phyloP scores from a whole-genome alignment of 1,140 invertebrate species.

The Drosophila biarmipes region DNA sequence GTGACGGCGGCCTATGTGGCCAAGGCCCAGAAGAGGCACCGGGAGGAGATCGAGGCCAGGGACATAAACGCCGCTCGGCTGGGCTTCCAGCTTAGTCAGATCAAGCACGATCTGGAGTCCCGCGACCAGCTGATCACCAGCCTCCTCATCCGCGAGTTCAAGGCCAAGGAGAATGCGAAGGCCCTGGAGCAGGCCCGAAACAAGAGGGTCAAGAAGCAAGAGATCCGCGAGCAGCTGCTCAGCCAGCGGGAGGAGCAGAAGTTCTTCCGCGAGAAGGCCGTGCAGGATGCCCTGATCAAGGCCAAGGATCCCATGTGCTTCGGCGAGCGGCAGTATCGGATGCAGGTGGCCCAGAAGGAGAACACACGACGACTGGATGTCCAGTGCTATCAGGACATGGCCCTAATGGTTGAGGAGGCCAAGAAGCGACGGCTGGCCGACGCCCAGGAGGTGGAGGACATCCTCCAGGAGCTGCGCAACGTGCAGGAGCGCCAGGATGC shows the following conservation, averaged over 20 bases:
- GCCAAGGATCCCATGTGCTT: slow-evolving; percentile 52
- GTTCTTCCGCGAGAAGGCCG: slow-evolving; percentile 36
- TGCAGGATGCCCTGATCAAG: slow-evolving; percentile 5
- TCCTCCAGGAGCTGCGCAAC: slow-evolving; percentile 28
- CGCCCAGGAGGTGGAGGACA: slow-evolving; percentile 35
- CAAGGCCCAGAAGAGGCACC: slow-evolving; percentile 2
- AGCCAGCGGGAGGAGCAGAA: slow-evolving; percentile 51
- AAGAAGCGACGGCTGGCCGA: slow-evolving; percentile 1
- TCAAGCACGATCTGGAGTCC: slow-evolving; percentile 39
- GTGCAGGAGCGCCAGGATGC: slow-evolving; percentile 38
- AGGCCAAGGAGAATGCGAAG: slow-evolving; percentile 40
- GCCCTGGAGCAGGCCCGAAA: slow-evolving; percentile 15
- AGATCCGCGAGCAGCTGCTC: slow-evolving; percentile 51
- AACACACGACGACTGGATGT: slow-evolving; percentile 2
- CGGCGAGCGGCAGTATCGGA: slow-evolving; percentile 54
- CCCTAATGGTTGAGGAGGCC: slow-evolving; percentile 13
- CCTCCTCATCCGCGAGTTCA: slow-evolving; percentile 45
- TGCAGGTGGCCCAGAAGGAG: background rate
- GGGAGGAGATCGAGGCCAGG: slow-evolving; percentile 27
- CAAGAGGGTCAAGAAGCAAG: slow-evolving; percentile 22
- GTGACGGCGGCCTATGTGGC: slow-evolving; percentile 17
- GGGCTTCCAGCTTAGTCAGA: slow-evolving; percentile 36
- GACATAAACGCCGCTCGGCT: slow-evolving; percentile 33
- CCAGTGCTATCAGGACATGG: slow-evolving; percentile 11
- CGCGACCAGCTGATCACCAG: slow-evolving; percentile 49